Evolutionary conservation across 2,113 vertebrate genomes (phyloP).

Genomic region (Chamaetylas fuelleborni): DNA sequence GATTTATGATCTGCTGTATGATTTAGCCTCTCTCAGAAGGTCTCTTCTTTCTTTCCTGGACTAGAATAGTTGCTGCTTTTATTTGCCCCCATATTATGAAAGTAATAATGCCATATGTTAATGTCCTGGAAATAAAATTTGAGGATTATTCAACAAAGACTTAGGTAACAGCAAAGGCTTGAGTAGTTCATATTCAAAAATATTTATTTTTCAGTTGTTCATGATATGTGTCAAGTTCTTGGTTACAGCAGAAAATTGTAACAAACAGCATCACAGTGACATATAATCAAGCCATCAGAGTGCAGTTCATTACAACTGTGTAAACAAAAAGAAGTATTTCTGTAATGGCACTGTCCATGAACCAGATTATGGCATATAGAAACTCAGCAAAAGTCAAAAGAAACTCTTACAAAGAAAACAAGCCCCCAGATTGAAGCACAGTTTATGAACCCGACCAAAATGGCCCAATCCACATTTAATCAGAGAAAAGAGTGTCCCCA

Average conservation of each 20-base stretch:
- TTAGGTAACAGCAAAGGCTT: not conserved
- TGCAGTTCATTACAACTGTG: slow-evolving; percentile 29
- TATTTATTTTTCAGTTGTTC: slow-evolving; percentile 46
- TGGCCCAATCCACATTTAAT: not conserved
- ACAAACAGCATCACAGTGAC: not conserved
- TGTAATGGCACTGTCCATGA: not conserved
- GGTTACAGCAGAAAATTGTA: not conserved
- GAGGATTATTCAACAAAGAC: not conserved
- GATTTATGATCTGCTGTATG: not conserved
- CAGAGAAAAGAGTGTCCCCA: not conserved
- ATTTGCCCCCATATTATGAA: not conserved
- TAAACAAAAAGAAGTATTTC: slow-evolving; percentile 41
- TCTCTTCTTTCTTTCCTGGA: not conserved
- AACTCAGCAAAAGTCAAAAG: not conserved
- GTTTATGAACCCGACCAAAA: not conserved
- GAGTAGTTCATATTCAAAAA: slow-evolving; percentile 39
- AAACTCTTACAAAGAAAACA: not conserved
- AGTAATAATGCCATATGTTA: not conserved
- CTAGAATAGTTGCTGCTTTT: not conserved
- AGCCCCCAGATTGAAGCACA: not conserved
- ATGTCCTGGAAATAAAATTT: not conserved
- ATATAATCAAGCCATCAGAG: not conserved
- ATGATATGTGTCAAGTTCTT: not conserved
- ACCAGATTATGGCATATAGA: not conserved
- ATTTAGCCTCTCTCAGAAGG: not conserved